Evolutionary conservation across 2,113 vertebrate species (phyloP).

Genomic region (Gymnogyps californianus): DNA sequence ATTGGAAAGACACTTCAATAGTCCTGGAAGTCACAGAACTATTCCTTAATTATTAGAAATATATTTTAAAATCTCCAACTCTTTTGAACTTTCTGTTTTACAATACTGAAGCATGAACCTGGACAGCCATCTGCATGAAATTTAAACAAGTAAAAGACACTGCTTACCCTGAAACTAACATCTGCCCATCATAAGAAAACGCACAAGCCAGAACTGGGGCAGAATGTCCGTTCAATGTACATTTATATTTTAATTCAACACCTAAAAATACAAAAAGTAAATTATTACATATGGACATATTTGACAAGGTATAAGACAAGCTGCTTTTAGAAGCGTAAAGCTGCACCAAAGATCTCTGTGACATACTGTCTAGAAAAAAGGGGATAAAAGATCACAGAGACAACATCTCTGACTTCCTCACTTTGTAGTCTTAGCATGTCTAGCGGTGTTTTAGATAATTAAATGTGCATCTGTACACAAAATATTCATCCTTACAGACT

Average conservation of each 20-base stretch:
- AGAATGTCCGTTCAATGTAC: conserved; percentile 75
- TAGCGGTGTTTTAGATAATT: background rate
- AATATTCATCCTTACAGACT: background rate
- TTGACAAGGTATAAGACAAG: background rate
- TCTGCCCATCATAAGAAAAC: conserved; percentile 84
- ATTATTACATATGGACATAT: background rate
- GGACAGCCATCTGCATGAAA: background rate
- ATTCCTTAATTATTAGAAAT: background rate
- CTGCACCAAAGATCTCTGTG: background rate
- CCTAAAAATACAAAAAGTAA: conserved; percentile 60
- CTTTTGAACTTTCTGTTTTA: background rate
- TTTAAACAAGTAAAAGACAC: background rate
- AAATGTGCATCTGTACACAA: background rate
- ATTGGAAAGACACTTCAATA: background rate
- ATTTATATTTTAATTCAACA: conserved; percentile 73
- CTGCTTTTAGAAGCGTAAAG: background rate
- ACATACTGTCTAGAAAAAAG: background rate
- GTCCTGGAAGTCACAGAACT: background rate
- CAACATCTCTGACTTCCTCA: background rate
- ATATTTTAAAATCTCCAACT: background rate
- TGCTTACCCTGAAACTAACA: conserved; percentile 85
- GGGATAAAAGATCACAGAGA: background rate
- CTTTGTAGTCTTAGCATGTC: background rate
- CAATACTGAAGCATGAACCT: background rate
- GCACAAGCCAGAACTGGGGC: conserved; percentile 87